phyloP scores from a whole-genome alignment of 2,797 vertebrate genomes.

The Gastrophryne carolinensis region DNA sequence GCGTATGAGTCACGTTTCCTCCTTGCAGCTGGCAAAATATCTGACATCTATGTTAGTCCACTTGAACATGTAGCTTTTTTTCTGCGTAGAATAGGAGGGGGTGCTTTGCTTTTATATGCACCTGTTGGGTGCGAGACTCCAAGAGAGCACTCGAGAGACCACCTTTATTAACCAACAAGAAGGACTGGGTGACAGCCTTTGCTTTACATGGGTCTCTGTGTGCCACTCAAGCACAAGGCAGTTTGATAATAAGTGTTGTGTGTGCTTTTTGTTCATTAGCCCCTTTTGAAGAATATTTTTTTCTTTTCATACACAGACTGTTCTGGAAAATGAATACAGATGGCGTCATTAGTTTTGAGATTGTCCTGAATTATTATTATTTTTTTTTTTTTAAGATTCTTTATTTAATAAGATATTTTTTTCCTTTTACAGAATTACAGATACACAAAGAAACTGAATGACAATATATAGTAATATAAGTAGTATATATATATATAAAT shows the following conservation, averaged over 20 bases:
- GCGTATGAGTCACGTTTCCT: slow-evolving; percentile 6
- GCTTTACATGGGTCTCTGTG: slow-evolving; percentile 11
- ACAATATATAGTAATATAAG: no score
- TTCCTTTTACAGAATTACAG: no score
- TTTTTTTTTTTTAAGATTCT: no score
- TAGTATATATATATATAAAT: no score
- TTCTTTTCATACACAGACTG: background rate
- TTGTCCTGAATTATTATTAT: no score
- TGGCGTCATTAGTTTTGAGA: background rate
- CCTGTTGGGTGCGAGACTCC: slow-evolving; percentile 32
- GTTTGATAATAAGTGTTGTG: slow-evolving; percentile 18
- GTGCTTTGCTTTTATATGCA: slow-evolving; percentile 16
- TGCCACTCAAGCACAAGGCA: slow-evolving; percentile 10
- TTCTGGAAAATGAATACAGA: background rate
- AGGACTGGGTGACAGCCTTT: slow-evolving; percentile 3
- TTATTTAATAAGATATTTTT: no score
- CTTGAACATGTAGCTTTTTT: slow-evolving; percentile 36
- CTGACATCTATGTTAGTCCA: background rate
- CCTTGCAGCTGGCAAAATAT: slow-evolving; percentile 37
- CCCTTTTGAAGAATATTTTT: background rate
- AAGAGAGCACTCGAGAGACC: slow-evolving; percentile 25
- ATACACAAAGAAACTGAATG: no score
- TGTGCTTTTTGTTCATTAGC: slow-evolving; percentile 5
- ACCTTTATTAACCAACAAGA: slow-evolving; percentile 15
- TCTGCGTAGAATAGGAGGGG: slow-evolving; percentile 1